Conservation (phyloP, 2,797 vertebrate genomes). For the Hafferia zeledoni region DNA sequence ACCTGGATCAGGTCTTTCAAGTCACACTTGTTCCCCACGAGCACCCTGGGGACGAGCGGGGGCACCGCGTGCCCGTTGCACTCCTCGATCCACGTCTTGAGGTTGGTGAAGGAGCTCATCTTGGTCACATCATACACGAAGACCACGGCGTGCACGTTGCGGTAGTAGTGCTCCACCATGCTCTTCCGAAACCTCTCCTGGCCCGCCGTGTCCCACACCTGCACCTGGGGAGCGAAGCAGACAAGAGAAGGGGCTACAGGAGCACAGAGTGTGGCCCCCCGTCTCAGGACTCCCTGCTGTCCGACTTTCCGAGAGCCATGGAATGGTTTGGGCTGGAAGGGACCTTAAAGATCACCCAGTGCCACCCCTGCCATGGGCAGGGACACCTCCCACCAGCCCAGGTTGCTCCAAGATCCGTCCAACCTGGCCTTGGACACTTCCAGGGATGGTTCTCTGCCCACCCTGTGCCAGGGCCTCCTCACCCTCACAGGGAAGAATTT, state of each 20-base stretch:
- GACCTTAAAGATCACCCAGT: background rate
- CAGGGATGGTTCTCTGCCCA: background rate
- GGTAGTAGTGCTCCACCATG: conserved; percentile 97
- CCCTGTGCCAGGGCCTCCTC: background rate
- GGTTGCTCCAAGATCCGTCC: background rate
- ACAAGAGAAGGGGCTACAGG: background rate
- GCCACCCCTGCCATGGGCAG: background rate
- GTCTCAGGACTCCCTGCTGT: background rate
- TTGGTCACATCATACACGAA: conserved; percentile 98
- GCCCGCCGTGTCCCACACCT: conserved; percentile 96
- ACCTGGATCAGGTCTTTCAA: conserved; percentile 93
- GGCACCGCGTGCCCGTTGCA: conserved; percentile 94
- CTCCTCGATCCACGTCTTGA: conserved; percentile 97
- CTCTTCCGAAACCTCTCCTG: conserved; percentile 97
- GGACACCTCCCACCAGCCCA: background rate
- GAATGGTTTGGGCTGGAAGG: background rate
- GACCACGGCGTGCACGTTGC: conserved; percentile 93
- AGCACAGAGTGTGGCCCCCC: fast-evolving
- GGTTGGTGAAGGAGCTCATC: conserved; percentile 93
- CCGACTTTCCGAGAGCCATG: background rate
- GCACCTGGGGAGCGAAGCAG: conserved; percentile 81
- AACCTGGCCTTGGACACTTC: fast-evolving
- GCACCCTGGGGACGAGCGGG: conserved; percentile 83
- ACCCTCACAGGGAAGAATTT: background rate
- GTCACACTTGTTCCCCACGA: conserved; percentile 98